Evolutionary conservation across 2,888 invertebrate species (phyloP), one percentile per base, ranked within the genome.

Genomic region (Plagodis pulveraria): DNA sequence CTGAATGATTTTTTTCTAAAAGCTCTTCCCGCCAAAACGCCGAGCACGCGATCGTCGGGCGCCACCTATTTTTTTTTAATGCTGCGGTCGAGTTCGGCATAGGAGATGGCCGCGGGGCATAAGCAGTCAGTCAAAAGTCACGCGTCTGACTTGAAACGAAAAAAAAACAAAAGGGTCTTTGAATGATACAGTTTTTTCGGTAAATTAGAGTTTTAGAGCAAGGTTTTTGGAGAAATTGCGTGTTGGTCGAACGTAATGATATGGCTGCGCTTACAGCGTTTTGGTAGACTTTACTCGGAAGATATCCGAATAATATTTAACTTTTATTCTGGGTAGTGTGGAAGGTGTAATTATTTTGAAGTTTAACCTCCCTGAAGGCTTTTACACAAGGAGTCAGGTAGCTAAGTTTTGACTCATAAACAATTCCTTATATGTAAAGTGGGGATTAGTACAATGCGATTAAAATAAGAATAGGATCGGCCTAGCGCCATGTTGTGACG

Each of bases 61-160:
- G 88, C 89, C 89, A 84, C 74, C 81, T 84, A 80, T 82, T 79
- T 84, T 83, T 82, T 83, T 77, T 84, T 83, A 78, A 80, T 71
- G 67, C 80, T 84, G 84, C 82, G 84, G 87, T 84, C 81, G 81
- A 80, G 81, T 81, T 41, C 84, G 80, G 69, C 66, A 84, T 87
- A 88, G 89, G 76, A 79, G 70, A 84, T 70, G 65, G 87, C 91
- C 89, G 75, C 77, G 78, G 84, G 91, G 83, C 77, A 78, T 81
- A 86, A 84, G 68, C 89, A 91, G 91, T 91, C 91, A 91, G 86
- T 91, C 91, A 91, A 91, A 88, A 91, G 90, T 91, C 91, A 91
- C 90, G 91, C 90, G 86, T 82, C 74, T 77, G 71, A 71, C 51
- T 59, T 32, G 10, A 12, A 52, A 70, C 62, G 76, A 77, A 85